phyloP scores from a whole-genome alignment of 2,888 invertebrate genomes.

The Nomada fucata region DNA sequence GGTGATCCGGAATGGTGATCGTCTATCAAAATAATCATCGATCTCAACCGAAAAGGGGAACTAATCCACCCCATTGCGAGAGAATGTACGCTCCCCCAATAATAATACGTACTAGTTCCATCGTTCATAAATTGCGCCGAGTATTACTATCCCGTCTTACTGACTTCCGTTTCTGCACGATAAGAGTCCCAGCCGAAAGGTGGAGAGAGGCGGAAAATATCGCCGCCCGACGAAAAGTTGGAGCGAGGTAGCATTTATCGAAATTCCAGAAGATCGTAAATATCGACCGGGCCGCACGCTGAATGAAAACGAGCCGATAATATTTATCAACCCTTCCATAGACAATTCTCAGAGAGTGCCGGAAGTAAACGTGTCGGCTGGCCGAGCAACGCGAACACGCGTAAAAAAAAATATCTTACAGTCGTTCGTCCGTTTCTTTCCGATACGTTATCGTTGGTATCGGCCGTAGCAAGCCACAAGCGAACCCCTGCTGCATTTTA shows the following conservation, averaged over 20 bases:
- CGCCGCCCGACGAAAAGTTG: not conserved
- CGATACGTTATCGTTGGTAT: conserved; percentile 45
- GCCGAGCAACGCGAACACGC: not conserved
- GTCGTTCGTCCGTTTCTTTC: conserved; percentile 38
- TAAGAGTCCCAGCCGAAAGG: not conserved
- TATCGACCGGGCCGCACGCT: not conserved
- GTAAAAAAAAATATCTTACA: not conserved
- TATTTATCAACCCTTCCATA: conserved; percentile 30
- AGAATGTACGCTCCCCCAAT: too few relatives aligned
- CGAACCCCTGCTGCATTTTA: conserved; percentile 33
- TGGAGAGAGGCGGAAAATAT: not conserved
- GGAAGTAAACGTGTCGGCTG: conserved; percentile 24
- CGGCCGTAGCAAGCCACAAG: conserved; percentile 26
- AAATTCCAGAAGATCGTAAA: conserved; percentile 18
- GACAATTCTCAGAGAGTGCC: conserved; percentile 20
- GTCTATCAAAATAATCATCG: not conserved
- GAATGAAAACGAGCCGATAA: conserved; percentile 19
- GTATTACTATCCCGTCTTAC: conserved; percentile 13
- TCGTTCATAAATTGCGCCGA: conserved; percentile 4
- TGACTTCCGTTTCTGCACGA: conserved; percentile 7
- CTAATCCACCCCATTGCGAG: not conserved
- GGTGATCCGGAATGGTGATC: not conserved
- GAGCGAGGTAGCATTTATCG: conserved; percentile 9
- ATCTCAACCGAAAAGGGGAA: not conserved
- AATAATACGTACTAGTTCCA: not conserved